Evolutionary conservation across 2,797 vertebrate genomes (phyloP).

Genomic region (Melanotaenia parkinsoni): DNA sequence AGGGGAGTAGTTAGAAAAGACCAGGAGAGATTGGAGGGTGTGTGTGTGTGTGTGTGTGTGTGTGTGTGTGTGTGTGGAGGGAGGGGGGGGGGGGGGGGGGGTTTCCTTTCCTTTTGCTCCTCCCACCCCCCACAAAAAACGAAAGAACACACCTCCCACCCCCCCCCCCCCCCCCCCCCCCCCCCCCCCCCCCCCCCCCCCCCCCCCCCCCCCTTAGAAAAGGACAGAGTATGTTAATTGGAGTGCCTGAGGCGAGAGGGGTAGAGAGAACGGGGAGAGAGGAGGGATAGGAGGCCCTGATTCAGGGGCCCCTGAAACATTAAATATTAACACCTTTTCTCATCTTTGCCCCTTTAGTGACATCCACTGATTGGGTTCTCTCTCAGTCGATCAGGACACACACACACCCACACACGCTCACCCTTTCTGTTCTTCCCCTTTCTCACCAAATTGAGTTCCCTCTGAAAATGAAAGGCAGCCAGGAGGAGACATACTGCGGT

Average conservation of each 20-base stretch:
- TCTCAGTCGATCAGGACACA: slow-evolving; percentile 45
- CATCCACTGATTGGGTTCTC: slow-evolving; percentile 80
- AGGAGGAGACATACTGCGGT: slow-evolving; percentile 53
- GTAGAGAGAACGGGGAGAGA: slow-evolving; percentile 47
- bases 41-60: too few relatives aligned
- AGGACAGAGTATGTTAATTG: slow-evolving; percentile 80
- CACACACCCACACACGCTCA: slow-evolving; percentile 19
- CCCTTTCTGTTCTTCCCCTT: slow-evolving; percentile 10
- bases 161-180: too few relatives aligned
- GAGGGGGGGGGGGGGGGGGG: slow-evolving; percentile 7
- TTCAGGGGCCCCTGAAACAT: slow-evolving; percentile 76
- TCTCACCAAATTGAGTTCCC: slow-evolving; percentile 72
- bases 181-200: too few relatives aligned
- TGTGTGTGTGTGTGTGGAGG: too few relatives aligned
- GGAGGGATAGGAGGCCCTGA: slow-evolving; percentile 54
- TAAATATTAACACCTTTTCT: slow-evolving; percentile 87
- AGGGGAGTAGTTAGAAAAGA: slow-evolving; percentile 45
- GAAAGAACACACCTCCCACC: too few relatives aligned
- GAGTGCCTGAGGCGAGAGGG: slow-evolving; percentile 71
- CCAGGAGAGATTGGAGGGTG: slow-evolving; percentile 17
- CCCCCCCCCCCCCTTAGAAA: too few relatives aligned
- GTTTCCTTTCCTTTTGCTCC: too few relatives aligned
- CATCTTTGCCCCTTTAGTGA: slow-evolving; percentile 80
- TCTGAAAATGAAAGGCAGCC: slow-evolving; percentile 66
- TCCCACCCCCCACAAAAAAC: too few relatives aligned